These are phyloP conservation scores for Drosophila santomea DNA, from an alignment of 1,140 invertebrate species.

Conservation along the genomic window DNA sequence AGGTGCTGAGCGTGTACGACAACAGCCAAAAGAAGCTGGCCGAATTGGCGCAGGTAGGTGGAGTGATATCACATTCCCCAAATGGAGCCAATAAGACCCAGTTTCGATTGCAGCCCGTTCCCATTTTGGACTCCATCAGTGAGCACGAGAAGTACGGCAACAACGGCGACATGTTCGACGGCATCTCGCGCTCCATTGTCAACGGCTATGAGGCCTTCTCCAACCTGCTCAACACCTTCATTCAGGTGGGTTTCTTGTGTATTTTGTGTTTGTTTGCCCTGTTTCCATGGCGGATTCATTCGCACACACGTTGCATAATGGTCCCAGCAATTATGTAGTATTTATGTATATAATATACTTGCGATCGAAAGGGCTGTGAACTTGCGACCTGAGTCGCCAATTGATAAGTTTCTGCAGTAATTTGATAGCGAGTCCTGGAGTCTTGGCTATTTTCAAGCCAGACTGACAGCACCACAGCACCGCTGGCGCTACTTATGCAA, in stretches of 20 bases:
- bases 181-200: slow-evolving; percentile 85
- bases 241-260: slow-evolving; percentile 84
- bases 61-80: neutral
- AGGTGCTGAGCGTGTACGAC: slow-evolving; percentile 74
- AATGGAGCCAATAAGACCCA: too few species aligned
- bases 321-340: neutral
- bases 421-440: too few species aligned
- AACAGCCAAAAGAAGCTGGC: slow-evolving; percentile 70
- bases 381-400: too few species aligned
- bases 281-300: slow-evolving; percentile 5
- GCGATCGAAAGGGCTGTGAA: too few species aligned
- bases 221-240: slow-evolving; percentile 85
- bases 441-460: neutral
- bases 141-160: slow-evolving; percentile 88
- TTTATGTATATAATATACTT: too few species aligned
- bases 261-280: slow-evolving; percentile 9
- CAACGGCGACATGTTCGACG: slow-evolving; percentile 85
- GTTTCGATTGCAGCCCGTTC: slow-evolving; percentile 82
- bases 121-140: slow-evolving; percentile 86
- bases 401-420: too few species aligned
- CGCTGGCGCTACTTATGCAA: slow-evolving; percentile 35
- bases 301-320: slow-evolving; percentile 16
- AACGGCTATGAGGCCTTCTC: slow-evolving; percentile 86
- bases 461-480: neutral
- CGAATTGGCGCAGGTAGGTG: slow-evolving; percentile 71